These are phyloP conservation scores for Hemibates koningsi DNA, from an alignment of 2,113 vertebrate species.

Conservation along the genomic window DNA sequence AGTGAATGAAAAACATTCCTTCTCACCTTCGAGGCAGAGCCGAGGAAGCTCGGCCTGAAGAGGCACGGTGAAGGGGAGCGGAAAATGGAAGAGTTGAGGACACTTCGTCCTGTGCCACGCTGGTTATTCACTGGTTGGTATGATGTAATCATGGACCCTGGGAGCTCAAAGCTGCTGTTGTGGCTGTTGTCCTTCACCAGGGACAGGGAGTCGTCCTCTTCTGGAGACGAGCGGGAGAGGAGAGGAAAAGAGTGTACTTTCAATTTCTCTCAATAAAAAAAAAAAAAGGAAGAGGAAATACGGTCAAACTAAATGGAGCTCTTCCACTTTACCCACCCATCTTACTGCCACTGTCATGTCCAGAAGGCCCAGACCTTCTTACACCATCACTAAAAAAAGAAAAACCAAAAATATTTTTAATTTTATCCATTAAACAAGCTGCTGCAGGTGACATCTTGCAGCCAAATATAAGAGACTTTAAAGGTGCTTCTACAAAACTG, in stretches of 20 bases:
- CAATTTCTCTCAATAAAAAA: not conserved
- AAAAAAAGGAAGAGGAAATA: not conserved
- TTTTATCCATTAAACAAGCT: not conserved
- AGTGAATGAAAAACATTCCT: not conserved
- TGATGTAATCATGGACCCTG: conserved; percentile 90
- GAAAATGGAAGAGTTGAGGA: conserved; percentile 65
- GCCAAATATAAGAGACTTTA: not conserved
- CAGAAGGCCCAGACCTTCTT: conserved; percentile 42
- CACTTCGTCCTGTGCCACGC: conserved; percentile 64
- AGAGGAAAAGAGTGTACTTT: not conserved
- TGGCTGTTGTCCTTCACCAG: conserved; percentile 88
- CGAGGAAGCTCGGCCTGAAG: conserved; percentile 85
- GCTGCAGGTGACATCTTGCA: not conserved
- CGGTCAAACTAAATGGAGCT: not conserved
- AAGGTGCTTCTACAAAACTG: not conserved
- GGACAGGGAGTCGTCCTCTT: conserved; percentile 85
- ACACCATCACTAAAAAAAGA: conserved; percentile 55
- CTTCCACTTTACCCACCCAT: conserved; percentile 52
- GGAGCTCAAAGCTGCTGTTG: conserved; percentile 95
- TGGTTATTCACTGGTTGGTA: conserved; percentile 86
- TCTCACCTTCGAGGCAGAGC: conserved; percentile 90
- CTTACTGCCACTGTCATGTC: conserved; percentile 58
- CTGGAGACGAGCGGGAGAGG: conserved; percentile 46
- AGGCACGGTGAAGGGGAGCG: conserved; percentile 90
- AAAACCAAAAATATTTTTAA: not conserved